Evolutionary conservation across 2,888 invertebrate genomes (phyloP).

Genomic region (Papilio gigon): DNA sequence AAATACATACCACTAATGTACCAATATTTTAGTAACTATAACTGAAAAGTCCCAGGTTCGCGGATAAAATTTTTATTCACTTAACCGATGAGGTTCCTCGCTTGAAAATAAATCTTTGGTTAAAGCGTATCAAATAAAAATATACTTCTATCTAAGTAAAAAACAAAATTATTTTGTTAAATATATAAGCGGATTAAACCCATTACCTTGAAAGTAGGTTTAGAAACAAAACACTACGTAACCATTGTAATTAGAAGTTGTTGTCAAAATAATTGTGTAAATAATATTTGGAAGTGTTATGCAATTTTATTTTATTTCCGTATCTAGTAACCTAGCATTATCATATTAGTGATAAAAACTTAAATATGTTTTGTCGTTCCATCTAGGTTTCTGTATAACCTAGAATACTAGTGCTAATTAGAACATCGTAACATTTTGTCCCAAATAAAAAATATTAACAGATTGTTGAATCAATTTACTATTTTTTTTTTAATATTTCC

Average conservation of each 20-base stretch:
- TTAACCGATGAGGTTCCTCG: too few species aligned
- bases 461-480: not conserved
- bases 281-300: not conserved
- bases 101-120: too few species aligned
- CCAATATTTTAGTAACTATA: too few species aligned
- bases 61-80: too few species aligned
- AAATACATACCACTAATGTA: not conserved
- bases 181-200: not conserved
- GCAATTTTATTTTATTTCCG: not conserved
- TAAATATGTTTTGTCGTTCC: not conserved
- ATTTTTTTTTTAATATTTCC: too few species aligned
- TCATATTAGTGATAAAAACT: constrained; percentile 3
- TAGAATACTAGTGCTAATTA: not conserved
- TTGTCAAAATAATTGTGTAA: not conserved
- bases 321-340: not conserved
- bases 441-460: not conserved
- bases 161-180: too few species aligned
- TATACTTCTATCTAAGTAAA: too few species aligned
- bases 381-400: constrained; percentile 13
- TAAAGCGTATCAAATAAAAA: too few species aligned
- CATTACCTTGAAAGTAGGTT: not conserved
- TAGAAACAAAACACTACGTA: constrained; percentile 10
- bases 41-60: too few species aligned
- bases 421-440: not conserved
- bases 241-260: constrained; percentile 1